Conservation (phyloP, 2,888 invertebrate genomes). For the Clepsis dumicolana region DNA sequence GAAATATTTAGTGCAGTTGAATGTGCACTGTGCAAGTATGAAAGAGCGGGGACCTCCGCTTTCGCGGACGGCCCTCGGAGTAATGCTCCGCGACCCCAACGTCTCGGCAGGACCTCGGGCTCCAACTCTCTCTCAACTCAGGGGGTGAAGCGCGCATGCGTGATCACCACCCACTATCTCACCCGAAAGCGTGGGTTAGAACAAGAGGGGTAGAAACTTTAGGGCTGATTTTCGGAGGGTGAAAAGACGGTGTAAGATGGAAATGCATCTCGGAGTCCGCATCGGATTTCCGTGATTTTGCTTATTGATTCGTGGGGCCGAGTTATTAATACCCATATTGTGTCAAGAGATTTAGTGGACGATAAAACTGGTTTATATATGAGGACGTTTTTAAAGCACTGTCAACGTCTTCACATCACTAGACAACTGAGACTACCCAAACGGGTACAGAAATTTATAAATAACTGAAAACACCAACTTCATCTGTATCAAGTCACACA, state of each 20-base stretch:
- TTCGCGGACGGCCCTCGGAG: conserved; percentile 81
- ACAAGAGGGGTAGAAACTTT: conserved; percentile 68
- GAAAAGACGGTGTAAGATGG: conserved; percentile 83
- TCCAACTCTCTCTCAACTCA: conserved; percentile 76
- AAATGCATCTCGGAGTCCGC: conserved; percentile 84
- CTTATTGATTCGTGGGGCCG: conserved; percentile 81
- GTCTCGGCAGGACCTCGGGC: conserved; percentile 77
- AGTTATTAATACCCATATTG: conserved; percentile 79
- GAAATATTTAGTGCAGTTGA: conserved; percentile 48
- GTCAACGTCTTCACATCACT: not conserved
- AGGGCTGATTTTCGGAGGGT: conserved; percentile 84
- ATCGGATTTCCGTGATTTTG: conserved; percentile 86
- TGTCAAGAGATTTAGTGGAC: conserved; percentile 72
- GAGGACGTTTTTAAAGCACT: not conserved
- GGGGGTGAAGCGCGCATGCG: conserved; percentile 82
- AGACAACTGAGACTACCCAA: not conserved
- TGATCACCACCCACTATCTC: conserved; percentile 60
- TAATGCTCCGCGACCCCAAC: conserved; percentile 78
- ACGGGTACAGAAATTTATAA: no score
- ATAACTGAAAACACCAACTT: not conserved
- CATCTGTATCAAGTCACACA: not conserved
- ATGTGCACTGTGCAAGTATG: conserved; percentile 57
- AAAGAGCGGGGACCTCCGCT: conserved; percentile 84
- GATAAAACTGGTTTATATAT: conserved; percentile 66
- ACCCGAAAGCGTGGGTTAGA: conserved; percentile 59